Evolutionary conservation across 2,888 invertebrate species (phyloP).

Genomic region (Alcis repandata): DNA sequence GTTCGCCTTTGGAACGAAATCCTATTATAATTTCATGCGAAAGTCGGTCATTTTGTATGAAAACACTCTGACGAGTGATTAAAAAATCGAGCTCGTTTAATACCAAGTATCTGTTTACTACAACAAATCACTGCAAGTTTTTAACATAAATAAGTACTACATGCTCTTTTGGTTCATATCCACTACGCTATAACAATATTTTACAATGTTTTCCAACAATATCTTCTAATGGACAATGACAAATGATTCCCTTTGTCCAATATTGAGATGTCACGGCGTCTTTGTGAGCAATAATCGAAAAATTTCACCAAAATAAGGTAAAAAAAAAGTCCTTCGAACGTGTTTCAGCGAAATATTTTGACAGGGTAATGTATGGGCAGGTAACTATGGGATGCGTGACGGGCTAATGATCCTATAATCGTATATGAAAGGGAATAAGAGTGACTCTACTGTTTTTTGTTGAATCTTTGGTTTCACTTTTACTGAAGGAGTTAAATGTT

Average conservation of each 20-base stretch:
- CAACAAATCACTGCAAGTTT: not conserved
- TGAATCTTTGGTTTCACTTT: constrained; percentile 35
- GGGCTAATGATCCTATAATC: constrained; percentile 79
- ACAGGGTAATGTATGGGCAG: constrained; percentile 83
- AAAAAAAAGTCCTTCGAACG: constrained; percentile 58
- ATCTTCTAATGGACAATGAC: constrained; percentile 83
- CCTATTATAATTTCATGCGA: too few species aligned
- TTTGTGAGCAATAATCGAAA: constrained; percentile 74
- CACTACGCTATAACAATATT: constrained; percentile 63
- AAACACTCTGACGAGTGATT: too few species aligned
- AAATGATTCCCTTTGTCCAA: constrained; percentile 82
- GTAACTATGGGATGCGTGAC: constrained; percentile 62
- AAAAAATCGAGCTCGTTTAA: too few species aligned
- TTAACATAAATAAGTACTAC: not conserved
- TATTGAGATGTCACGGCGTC: constrained; percentile 80
- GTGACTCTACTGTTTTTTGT: constrained; percentile 40
- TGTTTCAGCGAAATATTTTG: constrained; percentile 82
- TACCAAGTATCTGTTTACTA: too few species aligned
- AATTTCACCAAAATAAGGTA: constrained; percentile 76
- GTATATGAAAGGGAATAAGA: constrained; percentile 51
- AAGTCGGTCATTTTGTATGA: too few species aligned
- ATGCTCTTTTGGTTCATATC: constrained; percentile 25
- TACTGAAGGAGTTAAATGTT: constrained; percentile 7
- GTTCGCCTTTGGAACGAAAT: too few species aligned
- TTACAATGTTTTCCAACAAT: constrained; percentile 78